phyloP scores from a whole-genome alignment of 2,797 vertebrate species.

The Champsocephalus gunnari region DNA sequence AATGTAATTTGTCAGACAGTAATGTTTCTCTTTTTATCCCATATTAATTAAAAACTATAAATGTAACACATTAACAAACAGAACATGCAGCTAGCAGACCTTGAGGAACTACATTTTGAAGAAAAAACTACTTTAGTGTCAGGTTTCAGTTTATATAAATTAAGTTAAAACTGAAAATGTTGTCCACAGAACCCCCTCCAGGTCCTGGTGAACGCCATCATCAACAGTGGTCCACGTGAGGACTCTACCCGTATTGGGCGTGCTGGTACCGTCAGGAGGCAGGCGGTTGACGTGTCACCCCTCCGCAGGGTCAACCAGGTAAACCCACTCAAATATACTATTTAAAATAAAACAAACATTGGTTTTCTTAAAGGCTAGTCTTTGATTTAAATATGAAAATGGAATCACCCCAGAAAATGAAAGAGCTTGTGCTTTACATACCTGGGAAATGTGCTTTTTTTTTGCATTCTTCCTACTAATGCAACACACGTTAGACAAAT shows the following conservation, averaged over 20 bases:
- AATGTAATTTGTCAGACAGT: neutral
- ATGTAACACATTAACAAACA: no score
- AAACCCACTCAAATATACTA: neutral
- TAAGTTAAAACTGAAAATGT: neutral
- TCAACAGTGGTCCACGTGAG: constrained; percentile 95
- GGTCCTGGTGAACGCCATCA: constrained; percentile 96
- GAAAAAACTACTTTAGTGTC: neutral
- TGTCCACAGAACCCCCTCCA: constrained; percentile 91
- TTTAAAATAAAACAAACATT: neutral
- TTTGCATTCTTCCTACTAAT: no score
- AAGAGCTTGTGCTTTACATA: no score
- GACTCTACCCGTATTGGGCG: constrained; percentile 96
- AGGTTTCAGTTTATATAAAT: neutral
- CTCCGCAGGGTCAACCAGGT: constrained; percentile 97
- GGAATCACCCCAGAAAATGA: no score
- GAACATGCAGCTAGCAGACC: no score
- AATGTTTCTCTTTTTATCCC: constrained; percentile 42
- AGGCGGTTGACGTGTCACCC: constrained; percentile 95
- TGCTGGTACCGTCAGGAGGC: constrained; percentile 93
- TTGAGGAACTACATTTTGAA: no score
- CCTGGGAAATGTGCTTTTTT: no score
- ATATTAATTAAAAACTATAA: constrained; percentile 69
- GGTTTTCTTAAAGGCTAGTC: no score
- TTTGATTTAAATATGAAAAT: no score
- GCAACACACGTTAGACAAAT: no score